Conservation (phyloP, 2,113 vertebrate species). For the Heptranchias perlo region DNA sequence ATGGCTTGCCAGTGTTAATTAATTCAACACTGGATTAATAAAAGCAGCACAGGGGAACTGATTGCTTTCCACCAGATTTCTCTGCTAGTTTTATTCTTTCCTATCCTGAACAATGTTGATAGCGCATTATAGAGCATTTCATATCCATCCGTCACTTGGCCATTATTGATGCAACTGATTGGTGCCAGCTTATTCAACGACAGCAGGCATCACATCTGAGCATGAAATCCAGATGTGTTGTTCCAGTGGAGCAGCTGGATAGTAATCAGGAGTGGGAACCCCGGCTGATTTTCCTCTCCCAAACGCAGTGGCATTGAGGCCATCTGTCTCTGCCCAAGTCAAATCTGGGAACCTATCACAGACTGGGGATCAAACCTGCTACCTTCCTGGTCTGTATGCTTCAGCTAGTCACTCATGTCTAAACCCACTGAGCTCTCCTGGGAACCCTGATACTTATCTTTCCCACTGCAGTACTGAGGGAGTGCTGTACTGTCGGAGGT, state of each 20-base stretch:
- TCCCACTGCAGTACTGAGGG: background rate
- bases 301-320: background rate
- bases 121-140: too few species aligned
- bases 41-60: background rate
- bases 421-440: background rate
- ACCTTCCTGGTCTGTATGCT: background rate
- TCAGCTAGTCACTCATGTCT: background rate
- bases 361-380: background rate
- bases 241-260: background rate
- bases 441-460: background rate
- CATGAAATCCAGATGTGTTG: background rate
- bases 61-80: background rate
- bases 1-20: background rate
- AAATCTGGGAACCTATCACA: background rate
- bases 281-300: background rate
- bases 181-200: background rate
- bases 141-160: too few species aligned
- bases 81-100: background rate
- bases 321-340: background rate
- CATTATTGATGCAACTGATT: background rate
- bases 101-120: background rate
- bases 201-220: background rate
- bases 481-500: background rate
- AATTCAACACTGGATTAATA: background rate
- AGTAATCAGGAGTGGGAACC: background rate